Evolutionary conservation across 2,113 vertebrate species (phyloP).

Genomic region (Macaca mulatta): DNA sequence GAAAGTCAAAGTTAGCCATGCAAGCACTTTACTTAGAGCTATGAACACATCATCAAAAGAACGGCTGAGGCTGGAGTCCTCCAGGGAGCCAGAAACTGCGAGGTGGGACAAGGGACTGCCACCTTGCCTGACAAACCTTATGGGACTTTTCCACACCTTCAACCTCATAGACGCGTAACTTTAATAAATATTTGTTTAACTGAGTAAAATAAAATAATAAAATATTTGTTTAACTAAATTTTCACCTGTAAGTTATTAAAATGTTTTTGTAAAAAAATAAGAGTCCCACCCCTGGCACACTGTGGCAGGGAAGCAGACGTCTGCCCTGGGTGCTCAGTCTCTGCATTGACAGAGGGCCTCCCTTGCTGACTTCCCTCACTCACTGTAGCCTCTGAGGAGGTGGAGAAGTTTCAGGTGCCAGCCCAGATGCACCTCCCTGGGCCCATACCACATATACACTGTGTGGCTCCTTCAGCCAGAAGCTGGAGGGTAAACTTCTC

Average conservation of each 20-base stretch:
- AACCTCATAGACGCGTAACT: background rate
- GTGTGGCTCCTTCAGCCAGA: background rate
- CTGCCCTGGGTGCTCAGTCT: background rate
- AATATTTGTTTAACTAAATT: background rate
- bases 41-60: background rate
- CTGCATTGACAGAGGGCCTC: background rate
- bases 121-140: background rate
- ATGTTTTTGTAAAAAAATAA: background rate
- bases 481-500: background rate
- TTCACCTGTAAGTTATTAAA: background rate
- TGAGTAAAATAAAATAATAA: background rate
- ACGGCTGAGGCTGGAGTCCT: background rate
- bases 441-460: fast-evolving
- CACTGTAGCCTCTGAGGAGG: background rate
- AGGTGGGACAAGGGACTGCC: no score
- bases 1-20: background rate
- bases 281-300: background rate
- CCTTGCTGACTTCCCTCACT: background rate
- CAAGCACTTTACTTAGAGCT: background rate
- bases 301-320: background rate
- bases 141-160: background rate
- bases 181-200: background rate
- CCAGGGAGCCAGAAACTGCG: background rate
- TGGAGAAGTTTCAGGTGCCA: background rate
- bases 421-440: background rate